phyloP scores from a whole-genome alignment of 2,888 invertebrate genomes.

The Agrochola lota region DNA sequence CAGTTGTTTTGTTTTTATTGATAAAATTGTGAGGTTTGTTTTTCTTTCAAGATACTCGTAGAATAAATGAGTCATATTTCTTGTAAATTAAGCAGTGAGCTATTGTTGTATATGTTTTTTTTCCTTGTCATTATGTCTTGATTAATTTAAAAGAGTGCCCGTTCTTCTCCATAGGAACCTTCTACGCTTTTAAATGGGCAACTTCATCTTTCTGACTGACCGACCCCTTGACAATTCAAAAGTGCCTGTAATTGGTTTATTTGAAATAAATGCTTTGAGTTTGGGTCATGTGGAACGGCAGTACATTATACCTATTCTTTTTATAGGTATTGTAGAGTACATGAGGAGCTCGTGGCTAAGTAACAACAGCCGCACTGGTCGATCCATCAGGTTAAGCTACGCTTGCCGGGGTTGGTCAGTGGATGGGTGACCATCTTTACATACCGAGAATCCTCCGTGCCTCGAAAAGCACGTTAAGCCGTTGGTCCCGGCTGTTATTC shows the following conservation, averaged over 20 bases:
- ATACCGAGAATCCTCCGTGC: too few species aligned
- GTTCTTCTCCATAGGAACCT: neutral
- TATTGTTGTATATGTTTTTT: neutral
- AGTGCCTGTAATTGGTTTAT: constrained; percentile 2
- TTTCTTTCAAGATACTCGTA: neutral
- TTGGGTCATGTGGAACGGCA: neutral
- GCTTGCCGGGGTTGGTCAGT: too few species aligned
- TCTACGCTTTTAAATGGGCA: neutral
- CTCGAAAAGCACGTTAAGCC: too few species aligned
- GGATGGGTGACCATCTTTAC: too few species aligned
- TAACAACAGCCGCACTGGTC: too few species aligned
- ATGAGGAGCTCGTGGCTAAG: too few species aligned
- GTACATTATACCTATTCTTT: neutral
- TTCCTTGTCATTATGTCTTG: constrained; percentile 1
- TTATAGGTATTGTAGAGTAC: neutral
- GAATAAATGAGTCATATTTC: constrained; percentile 12
- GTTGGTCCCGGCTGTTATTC: too few species aligned
- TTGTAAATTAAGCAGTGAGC: neutral
- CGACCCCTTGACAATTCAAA: constrained; percentile 1
- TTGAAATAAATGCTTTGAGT: neutral
- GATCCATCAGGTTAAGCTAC: too few species aligned
- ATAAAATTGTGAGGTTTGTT: neutral
- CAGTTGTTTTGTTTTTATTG: neutral
- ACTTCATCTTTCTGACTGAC: neutral
- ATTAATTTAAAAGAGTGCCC: neutral